phyloP scores from a whole-genome alignment of 2,888 invertebrate genomes.

The Allolobophora icterica region DNA sequence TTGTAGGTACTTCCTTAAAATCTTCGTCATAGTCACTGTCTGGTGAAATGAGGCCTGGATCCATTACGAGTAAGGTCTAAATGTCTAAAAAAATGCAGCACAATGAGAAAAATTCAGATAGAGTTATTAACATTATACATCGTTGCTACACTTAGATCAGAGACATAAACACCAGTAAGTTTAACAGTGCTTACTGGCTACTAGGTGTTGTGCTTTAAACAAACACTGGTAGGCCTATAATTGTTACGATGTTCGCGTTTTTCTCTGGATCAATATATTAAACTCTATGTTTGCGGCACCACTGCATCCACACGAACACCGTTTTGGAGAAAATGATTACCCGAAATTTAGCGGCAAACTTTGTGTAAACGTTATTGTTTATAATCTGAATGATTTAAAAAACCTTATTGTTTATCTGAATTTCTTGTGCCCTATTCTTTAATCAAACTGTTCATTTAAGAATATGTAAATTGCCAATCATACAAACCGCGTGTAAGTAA shows the following conservation, averaged over 20 bases:
- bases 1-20: background rate
- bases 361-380: background rate
- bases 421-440: background rate
- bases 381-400: background rate
- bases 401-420: background rate
- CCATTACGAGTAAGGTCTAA: background rate
- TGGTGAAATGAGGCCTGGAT: slow-evolving; percentile 1
- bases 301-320: background rate
- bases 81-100: background rate
- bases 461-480: background rate
- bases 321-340: background rate
- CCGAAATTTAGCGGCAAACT: background rate
- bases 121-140: no score
- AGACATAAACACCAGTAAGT: background rate
- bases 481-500: background rate
- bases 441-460: background rate
- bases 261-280: no score
- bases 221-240: no score
- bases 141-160: no score
- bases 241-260: no score
- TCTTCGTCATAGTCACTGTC: slow-evolving; percentile 25
- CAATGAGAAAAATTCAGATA: background rate
- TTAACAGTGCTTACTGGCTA: no score
- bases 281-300: no score
- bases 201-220: no score